phyloP scores from a whole-genome alignment of 2,888 invertebrate genomes.

The Scelioninae gen. 1 region DNA sequence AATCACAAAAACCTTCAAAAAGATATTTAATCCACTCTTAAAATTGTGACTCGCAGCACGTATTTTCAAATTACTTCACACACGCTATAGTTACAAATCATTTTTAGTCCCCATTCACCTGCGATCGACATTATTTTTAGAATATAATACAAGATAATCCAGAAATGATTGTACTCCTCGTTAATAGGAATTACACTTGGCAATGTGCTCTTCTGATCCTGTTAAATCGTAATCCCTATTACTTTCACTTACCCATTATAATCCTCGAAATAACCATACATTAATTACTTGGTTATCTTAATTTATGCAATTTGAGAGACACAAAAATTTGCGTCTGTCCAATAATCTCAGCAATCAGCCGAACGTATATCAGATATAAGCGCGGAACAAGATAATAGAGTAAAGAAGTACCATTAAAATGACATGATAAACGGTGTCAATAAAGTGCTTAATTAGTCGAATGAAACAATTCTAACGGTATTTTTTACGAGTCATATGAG shows the following conservation, averaged over 20 bases:
- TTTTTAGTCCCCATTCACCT: background rate
- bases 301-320: background rate
- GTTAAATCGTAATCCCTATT: slow-evolving; percentile 8
- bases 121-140: background rate
- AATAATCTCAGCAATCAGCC: background rate
- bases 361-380: background rate
- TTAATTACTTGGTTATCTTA: slow-evolving; percentile 8
- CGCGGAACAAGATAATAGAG: background rate
- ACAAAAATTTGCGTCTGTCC: background rate
- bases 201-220: slow-evolving; percentile 6
- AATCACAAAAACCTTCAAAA: too few species aligned
- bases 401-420: background rate
- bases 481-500: too few species aligned
- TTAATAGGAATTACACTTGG: slow-evolving; percentile 18
- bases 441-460: too few species aligned
- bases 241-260: background rate
- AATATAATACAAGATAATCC: background rate
- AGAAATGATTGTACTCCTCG: background rate
- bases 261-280: background rate
- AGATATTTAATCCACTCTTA: too few species aligned
- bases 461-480: too few species aligned
- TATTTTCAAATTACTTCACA: too few species aligned
- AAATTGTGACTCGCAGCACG: too few species aligned
- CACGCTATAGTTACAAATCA: too few species aligned
- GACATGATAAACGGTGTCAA: too few species aligned